A percentile compares a stretch with the other conserved stretches of the same genome.
Conservation (phyloP, 2,797 vertebrate species). For the Garrulus glandarius region DNA sequence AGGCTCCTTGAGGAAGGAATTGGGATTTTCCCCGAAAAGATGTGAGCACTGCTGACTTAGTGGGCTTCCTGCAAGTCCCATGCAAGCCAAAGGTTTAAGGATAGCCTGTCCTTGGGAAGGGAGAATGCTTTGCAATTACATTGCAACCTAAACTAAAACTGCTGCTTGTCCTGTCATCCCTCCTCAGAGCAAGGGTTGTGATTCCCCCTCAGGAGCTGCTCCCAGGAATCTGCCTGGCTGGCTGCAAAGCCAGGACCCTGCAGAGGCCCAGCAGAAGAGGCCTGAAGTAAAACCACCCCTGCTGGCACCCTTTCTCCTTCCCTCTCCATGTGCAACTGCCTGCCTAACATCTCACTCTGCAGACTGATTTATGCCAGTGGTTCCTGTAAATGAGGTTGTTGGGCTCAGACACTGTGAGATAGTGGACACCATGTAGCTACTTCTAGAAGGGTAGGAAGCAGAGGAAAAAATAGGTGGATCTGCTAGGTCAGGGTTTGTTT, state of each 20-base stretch:
- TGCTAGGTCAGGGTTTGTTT: neutral
- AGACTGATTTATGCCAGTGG: neutral
- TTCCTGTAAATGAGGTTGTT: neutral
- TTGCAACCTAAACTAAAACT: neutral
- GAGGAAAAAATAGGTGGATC: neutral
- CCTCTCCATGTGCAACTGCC: rapidly evolving
- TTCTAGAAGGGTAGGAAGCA: neutral
- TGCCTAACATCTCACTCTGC: neutral
- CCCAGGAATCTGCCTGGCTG: neutral
- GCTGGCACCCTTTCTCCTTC: neutral
- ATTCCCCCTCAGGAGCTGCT: neutral
- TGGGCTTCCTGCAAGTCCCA: rapidly evolving
- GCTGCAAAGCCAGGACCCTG: neutral
- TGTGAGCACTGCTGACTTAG: neutral
- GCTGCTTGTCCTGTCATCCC: neutral
- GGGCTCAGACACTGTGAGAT: neutral
- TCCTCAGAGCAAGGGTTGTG: neutral
- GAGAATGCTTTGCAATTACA: neutral
- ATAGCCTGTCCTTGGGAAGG: neutral
- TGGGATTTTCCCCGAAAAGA: neutral
- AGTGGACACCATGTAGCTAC: neutral
- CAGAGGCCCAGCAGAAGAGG: neutral
- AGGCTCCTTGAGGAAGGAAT: neutral
- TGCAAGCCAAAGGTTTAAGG: neutral
- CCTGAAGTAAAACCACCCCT: neutral